A percentile compares a stretch with the other conserved stretches of the same genome.
Evolutionary conservation across 2,888 invertebrate genomes (phyloP).

Genomic region (Toxonevra muliebris): DNA sequence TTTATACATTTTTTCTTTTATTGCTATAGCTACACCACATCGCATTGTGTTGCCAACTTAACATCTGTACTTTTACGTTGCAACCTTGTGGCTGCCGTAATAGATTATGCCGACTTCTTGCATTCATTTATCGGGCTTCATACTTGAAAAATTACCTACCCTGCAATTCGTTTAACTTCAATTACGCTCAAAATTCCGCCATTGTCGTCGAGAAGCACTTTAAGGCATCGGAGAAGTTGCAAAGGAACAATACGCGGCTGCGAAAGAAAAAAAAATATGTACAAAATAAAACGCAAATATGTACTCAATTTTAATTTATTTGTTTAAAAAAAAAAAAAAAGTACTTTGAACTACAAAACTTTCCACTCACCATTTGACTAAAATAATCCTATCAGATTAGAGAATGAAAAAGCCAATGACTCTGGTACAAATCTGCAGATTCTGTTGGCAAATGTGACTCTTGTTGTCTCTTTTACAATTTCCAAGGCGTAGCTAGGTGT

Average conservation of each 20-base stretch:
- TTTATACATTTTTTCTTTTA: neutral
- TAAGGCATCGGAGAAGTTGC: conserved; percentile 87
- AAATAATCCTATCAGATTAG: too few relatives aligned
- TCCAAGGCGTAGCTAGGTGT: too few relatives aligned
- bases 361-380: too few relatives aligned
- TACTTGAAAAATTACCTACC: conserved; percentile 69
- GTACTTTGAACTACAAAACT: too few relatives aligned
- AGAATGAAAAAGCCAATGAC: too few relatives aligned
- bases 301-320: too few relatives aligned
- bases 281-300: too few relatives aligned
- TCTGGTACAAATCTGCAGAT: too few relatives aligned
- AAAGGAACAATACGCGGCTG: conserved; percentile 94
- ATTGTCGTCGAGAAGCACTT: conserved; percentile 81
- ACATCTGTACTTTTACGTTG: neutral
- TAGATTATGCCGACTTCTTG: neutral
- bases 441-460: too few relatives aligned
- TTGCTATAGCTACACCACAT: neutral
- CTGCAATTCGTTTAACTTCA: conserved; percentile 87
- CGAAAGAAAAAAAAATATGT: conserved; percentile 62
- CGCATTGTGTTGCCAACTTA: neutral
- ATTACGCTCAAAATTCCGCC: conserved; percentile 89
- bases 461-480: too few relatives aligned
- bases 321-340: too few relatives aligned
- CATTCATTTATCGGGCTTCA: too few relatives aligned
- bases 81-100: neutral